These are phyloP conservation scores for Labroides dimidiatus DNA, from an alignment of 2,797 vertebrate genomes.

Conservation along the genomic window DNA sequence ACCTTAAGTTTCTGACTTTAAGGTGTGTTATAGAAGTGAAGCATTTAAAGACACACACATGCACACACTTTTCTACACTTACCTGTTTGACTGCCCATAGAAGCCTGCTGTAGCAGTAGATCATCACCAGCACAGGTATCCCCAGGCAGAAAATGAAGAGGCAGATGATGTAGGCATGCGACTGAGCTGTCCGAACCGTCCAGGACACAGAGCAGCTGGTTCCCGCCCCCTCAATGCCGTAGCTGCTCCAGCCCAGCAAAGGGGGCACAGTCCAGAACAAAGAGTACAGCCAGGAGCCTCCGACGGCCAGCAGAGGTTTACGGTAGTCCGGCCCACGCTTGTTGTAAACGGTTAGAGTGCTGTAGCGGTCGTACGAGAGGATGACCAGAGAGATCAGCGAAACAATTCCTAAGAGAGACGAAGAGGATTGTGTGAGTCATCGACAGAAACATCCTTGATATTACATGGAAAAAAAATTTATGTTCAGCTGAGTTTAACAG, in stretches of 20 bases:
- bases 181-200: conserved; percentile 83
- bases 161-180: conserved; percentile 90
- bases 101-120: conserved; percentile 90
- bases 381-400: conserved; percentile 90
- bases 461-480: background rate
- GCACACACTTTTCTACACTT: background rate
- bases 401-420: conserved; percentile 86
- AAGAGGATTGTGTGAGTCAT: background rate
- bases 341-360: conserved; percentile 88
- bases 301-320: conserved; percentile 87
- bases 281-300: conserved; percentile 89
- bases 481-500: no score
- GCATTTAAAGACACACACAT: background rate
- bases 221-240: conserved; percentile 88
- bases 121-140: conserved; percentile 87
- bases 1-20: background rate
- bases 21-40: background rate
- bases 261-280: conserved; percentile 91
- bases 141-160: conserved; percentile 92
- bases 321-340: conserved; percentile 81
- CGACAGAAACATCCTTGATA: background rate
- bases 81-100: conserved; percentile 90
- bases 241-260: conserved; percentile 92
- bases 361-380: conserved; percentile 92
- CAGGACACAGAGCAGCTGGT: conserved; percentile 92